Percentiles rank a stretch among this genome's conserved stretches.
Evolutionary conservation across 2,888 invertebrate species (phyloP).

Genomic region (Operophtera brumata): DNA sequence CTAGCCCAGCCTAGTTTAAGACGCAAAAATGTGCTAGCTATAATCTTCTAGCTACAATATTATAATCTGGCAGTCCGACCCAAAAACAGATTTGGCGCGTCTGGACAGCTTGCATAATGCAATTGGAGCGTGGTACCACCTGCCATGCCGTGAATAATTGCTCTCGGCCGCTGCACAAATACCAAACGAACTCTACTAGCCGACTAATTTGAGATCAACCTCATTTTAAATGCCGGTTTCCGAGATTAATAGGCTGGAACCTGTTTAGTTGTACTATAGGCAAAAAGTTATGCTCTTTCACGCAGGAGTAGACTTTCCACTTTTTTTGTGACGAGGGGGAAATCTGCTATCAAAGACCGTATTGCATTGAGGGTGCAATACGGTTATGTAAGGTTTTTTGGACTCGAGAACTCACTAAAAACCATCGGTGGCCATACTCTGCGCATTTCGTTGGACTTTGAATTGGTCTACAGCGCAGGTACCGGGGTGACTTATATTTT

Average conservation of each 20-base stretch:
- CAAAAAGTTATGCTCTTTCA: no score
- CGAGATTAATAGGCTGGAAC: background rate
- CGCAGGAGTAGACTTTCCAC: no score
- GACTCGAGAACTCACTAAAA: no score
- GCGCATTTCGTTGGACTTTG: no score
- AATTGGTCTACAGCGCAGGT: no score
- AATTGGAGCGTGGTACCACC: constrained; percentile 67
- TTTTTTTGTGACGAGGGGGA: no score
- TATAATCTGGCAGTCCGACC: constrained; percentile 50
- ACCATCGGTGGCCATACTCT: no score
- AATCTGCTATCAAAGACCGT: no score
- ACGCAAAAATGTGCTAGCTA: constrained; percentile 7
- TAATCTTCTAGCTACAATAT: constrained; percentile 14
- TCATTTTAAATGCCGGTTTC: constrained; percentile 17
- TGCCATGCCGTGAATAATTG: constrained; percentile 53
- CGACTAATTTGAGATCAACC: constrained; percentile 27
- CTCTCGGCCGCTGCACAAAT: constrained; percentile 30
- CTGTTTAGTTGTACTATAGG: constrained; percentile 1
- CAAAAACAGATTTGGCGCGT: constrained; percentile 60
- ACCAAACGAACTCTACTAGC: constrained; percentile 31
- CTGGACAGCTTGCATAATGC: constrained; percentile 61
- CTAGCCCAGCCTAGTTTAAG: no score
- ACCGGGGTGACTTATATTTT: no score
- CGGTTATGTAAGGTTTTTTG: no score
- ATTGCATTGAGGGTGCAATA: no score